These are phyloP conservation scores for Pongo abelii DNA, from an alignment of 2,113 vertebrate species.

Conservation along the genomic window DNA sequence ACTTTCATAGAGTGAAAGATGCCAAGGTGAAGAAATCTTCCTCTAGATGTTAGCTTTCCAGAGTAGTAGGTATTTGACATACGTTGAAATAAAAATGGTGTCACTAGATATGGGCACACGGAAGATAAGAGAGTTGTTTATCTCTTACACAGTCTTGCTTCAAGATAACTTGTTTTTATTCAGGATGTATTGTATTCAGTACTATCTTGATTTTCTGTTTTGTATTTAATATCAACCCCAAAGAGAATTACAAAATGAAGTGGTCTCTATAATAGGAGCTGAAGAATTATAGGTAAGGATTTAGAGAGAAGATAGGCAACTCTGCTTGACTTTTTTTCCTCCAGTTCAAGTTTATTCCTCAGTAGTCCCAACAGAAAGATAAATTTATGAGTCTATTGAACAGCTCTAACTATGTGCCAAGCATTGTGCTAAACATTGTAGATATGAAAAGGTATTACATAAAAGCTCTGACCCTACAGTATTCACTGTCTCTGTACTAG, in stretches of 20 bases:
- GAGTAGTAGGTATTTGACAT: background rate
- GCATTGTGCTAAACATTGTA: background rate
- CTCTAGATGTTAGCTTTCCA: background rate
- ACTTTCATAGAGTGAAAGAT: background rate
- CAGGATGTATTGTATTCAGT: background rate
- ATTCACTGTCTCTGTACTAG: background rate
- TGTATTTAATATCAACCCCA: background rate
- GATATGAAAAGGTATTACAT: background rate
- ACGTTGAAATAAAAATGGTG: background rate
- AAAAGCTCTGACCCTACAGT: background rate
- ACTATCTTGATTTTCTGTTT: constrained; percentile 4
- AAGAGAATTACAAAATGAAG: constrained; percentile 2
- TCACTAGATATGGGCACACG: background rate
- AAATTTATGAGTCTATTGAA: background rate
- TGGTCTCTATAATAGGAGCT: background rate
- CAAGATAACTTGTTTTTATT: constrained; percentile 10
- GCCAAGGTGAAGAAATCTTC: background rate
- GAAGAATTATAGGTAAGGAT: background rate
- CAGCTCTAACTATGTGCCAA: background rate
- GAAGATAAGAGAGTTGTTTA: background rate
- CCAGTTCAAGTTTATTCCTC: background rate
- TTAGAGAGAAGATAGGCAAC: background rate
- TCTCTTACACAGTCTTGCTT: background rate
- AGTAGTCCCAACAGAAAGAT: background rate
- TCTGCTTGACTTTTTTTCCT: background rate